phyloP scores from a whole-genome alignment of 2,797 vertebrate genomes.

The Sebastes steindachneri region DNA sequence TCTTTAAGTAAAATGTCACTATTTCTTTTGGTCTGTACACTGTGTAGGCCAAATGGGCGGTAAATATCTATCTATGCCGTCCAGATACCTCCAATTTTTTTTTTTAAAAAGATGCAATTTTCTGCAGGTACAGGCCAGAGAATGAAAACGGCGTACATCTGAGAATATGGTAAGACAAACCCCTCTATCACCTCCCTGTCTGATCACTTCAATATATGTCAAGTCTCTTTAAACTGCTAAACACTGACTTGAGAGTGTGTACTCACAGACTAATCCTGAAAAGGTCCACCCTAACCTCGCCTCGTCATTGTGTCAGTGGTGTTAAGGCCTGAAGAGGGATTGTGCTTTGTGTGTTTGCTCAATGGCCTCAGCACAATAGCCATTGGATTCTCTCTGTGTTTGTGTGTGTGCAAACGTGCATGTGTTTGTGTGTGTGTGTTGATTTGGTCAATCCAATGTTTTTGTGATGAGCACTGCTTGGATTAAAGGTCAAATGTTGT shows the following conservation, averaged over 20 bases:
- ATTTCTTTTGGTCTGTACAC: constrained; percentile 39
- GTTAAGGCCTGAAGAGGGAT: constrained; percentile 68
- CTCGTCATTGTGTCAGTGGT: constrained; percentile 73
- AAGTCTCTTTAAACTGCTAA: constrained; percentile 63
- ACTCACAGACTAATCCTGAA: constrained; percentile 87
- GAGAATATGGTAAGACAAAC: constrained; percentile 96
- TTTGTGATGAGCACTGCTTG: constrained; percentile 22
- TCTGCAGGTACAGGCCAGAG: constrained; percentile 99
- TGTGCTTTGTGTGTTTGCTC: constrained; percentile 27
- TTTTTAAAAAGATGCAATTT: constrained; percentile 94
- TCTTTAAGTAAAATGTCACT: constrained; percentile 59
- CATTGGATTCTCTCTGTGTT: constrained; percentile 39
- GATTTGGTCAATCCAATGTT: constrained; percentile 13
- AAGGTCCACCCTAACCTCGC: constrained; percentile 75
- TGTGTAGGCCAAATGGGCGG: constrained; percentile 47
- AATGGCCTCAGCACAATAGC: constrained; percentile 44
- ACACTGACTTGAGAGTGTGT: constrained; percentile 66
- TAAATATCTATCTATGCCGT: constrained; percentile 43
- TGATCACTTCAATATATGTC: constrained; percentile 67
- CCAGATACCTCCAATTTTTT: constrained; percentile 65
- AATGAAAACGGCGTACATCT: constrained; percentile 99
- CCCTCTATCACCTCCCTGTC: constrained; percentile 69
- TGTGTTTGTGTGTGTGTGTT: constrained; percentile 23
- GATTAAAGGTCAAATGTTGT: constrained; percentile 38
- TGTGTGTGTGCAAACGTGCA: neutral